phyloP scores from a whole-genome alignment of 1,140 invertebrate genomes.

The Pentalonia nigronervosa region DNA sequence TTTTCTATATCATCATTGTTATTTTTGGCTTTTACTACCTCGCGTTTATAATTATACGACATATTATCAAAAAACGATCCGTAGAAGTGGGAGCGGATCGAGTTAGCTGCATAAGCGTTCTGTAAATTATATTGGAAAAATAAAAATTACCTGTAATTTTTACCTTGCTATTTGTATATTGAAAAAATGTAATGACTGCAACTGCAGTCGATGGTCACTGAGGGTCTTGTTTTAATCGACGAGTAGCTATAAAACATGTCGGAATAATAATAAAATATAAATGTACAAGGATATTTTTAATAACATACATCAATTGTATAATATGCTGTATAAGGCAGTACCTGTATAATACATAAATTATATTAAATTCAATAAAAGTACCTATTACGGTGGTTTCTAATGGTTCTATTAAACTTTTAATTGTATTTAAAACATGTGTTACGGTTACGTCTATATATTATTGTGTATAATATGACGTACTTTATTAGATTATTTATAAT shows the following conservation, averaged over 20 bases:
- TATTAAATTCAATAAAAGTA: background rate
- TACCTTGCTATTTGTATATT: background rate
- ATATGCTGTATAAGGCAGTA: background rate
- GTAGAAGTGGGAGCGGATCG: background rate
- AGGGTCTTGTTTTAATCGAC: background rate
- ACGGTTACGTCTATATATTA: background rate
- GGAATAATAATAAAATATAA: too few relatives aligned
- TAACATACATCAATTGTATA: background rate
- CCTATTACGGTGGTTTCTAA: background rate
- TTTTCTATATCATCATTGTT: constrained; percentile 40
- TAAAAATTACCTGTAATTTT: background rate
- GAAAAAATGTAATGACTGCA: background rate
- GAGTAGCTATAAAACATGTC: background rate
- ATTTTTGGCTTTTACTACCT: constrained; percentile 28
- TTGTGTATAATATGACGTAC: background rate
- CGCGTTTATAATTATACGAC: background rate
- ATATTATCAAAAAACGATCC: constrained; percentile 14
- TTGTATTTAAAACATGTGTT: background rate
- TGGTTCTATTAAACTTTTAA: background rate
- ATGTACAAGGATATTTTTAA: background rate
- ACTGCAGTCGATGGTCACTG: background rate
- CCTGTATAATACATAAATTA: background rate
- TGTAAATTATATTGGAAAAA: background rate
- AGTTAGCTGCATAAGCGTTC: background rate
- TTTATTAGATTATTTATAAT: background rate